Evolutionary conservation across 2,113 vertebrate species (phyloP), one percentile per base, ranked within the genome.

Genomic region (Boulengeromyrus knoepffleri): DNA sequence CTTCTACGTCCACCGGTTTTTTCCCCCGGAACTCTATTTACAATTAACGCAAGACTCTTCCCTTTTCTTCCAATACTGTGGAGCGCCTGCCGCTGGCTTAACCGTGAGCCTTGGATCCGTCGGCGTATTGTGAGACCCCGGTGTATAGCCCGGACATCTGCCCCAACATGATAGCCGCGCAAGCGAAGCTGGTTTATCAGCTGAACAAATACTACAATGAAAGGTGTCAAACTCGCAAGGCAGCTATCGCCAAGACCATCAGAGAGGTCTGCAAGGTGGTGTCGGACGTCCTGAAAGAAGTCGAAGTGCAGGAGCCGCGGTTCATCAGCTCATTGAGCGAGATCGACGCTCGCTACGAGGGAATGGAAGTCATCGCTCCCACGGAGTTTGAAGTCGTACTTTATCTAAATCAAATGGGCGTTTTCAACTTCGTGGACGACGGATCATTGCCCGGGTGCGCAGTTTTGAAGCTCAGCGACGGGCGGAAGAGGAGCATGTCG

Each of bases 121-220:
- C 98, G 96, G 96, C 97, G 95, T 99, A 99, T 92, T 99, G 98
- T 97, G 98, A 99, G 96, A 97, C 97, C 93, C 97, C 98, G 98
- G 98, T 98, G 97, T 99, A 98, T 93, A 97, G 97, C 97, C 98
- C 98, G 98, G 98, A 99, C 96, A 97, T 99, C 96, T 99, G 98
- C 97, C 98, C 98, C 86, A 99, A 99, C 96, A 99, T 99, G 98
- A 99, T 99, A 89, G 98, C 98, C 93, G 98, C 98, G 89, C 98
- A 99, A 96, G 98, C 98, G 90, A 99, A 99, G 97, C 98, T 99
- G 97, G 98, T 99, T n/a, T 99, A 99, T 97, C 98, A 99, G 98
- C 98, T 99, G 80, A 99, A 99, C 95, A 99, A 99, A 94, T 99
- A 99, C 92, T 97, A 99, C 96, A 99, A 97, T 52, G 98, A 99